Base-by-base conservation (phyloP, 2,888 invertebrate species). In the Drosophila macrospina region DNA sequence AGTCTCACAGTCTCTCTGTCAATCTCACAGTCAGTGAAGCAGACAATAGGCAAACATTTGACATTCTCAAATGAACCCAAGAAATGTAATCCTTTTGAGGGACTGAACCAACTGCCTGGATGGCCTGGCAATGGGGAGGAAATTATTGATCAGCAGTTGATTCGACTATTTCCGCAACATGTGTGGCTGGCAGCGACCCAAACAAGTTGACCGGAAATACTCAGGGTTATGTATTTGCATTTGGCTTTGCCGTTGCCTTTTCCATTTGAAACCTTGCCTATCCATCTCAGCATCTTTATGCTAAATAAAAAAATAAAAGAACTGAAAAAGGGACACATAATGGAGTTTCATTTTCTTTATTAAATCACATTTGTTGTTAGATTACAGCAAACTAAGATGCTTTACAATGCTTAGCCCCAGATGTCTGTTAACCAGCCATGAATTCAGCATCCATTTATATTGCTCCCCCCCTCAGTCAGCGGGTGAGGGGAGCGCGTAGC, bases 141-240 rank as follows among this genome's bases (percentile, higher is more conserved):
- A 75, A 74, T 88, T 85, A 88, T 85, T 88, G 85, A 85, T 85
- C 69, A 78, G 39, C 77, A 68, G 83, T 86, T 80, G 84, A 84
- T 78, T 74, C 69, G 73, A 69, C 80, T 57, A 74, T 86, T 83
- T 83, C 84, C 80, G 67, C 51, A 52, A 66, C 69, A 69, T 70
- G 70, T 69, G 63, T 67, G 74, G 11, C 37, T 34, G 67, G 59
- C 51, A 47, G 47, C 48, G 61, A 59, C 63, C 74, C 66, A 42
- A 69, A 57, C 71, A 80, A 80, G 69, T 65, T 83, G 64, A 64
- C 63, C 69, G 87, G 81, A 78, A 69, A 69, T 66, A 62, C 71
- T 44, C 34, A 55, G 61, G 50, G 54, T 45, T 30, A 11, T 16
- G 15, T 10, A 20, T 11, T 15, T 34, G 26, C 42, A 24, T 26